Evolutionary conservation across 2,113 vertebrate species (phyloP).

Genomic region (Dunckerocampus dactyliophorus): DNA sequence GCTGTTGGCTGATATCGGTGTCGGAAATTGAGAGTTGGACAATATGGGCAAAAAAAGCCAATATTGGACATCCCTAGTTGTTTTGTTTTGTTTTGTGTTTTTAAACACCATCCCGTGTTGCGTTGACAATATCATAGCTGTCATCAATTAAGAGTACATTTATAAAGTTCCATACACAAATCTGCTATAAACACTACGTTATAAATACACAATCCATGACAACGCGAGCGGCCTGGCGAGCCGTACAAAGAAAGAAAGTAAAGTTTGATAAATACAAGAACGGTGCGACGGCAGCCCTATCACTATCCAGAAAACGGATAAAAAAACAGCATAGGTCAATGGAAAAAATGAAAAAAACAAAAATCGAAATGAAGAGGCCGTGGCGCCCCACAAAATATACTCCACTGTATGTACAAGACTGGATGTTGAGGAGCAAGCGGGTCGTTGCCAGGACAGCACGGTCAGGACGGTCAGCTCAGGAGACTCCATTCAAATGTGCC

Average conservation of each 20-base stretch:
- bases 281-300: constrained; percentile 52
- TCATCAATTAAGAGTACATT: constrained; percentile 68
- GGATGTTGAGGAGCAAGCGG: constrained; percentile 43
- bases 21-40: no score
- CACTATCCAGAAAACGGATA: constrained; percentile 63
- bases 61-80: no score
- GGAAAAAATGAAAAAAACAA: constrained; percentile 46
- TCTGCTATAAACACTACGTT: constrained; percentile 67
- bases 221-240: constrained; percentile 45
- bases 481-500: constrained; percentile 32
- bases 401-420: constrained; percentile 59
- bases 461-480: constrained; percentile 12
- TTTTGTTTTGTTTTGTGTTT: constrained; percentile 5
- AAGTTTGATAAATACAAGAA: constrained; percentile 63
- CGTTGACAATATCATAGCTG: constrained; percentile 67
- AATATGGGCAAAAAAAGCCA: no score
- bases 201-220: constrained; percentile 66
- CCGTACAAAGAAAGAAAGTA: constrained; percentile 48
- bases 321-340: constrained; percentile 58
- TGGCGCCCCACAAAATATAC: constrained; percentile 56
- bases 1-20: no score
- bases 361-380: constrained; percentile 53
- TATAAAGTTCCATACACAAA: constrained; percentile 66
- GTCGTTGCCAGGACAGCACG: constrained; percentile 52
- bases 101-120: constrained; percentile 40